Conservation (phyloP, 2,888 invertebrate species). For the Caenorhabditis zanzibari region DNA sequence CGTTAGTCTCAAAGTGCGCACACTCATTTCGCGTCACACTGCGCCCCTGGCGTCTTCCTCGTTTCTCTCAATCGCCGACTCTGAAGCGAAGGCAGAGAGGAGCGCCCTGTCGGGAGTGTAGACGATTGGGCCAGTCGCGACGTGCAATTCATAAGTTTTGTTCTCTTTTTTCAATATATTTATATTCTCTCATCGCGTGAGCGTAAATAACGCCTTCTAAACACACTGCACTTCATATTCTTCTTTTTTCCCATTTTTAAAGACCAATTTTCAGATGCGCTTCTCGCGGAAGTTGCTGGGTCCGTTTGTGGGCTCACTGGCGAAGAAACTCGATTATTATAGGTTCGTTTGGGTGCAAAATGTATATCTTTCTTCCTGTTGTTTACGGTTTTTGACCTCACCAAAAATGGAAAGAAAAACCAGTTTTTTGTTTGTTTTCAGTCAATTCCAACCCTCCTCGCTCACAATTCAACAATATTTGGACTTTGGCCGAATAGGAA, state of each 20-base stretch:
- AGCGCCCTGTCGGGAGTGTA: constrained; percentile 23
- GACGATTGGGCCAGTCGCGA: constrained; percentile 8
- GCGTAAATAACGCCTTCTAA: constrained; percentile 40
- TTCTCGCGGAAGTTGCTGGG: constrained; percentile 77
- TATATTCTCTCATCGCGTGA: constrained; percentile 4
- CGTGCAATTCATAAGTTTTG: constrained; percentile 46
- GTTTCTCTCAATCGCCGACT: constrained; percentile 12
- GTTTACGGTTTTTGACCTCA: no score
- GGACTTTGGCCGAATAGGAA: constrained; percentile 90
- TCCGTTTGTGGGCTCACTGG: constrained; percentile 78
- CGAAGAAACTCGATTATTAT: constrained; percentile 82
- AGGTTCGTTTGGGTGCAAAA: constrained; percentile 57
- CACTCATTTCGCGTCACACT: constrained; percentile 17
- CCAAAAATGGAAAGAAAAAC: no score
- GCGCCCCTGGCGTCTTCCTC: constrained; percentile 31
- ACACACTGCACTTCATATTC: constrained; percentile 30
- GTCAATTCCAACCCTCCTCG: constrained; percentile 83
- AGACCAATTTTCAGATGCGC: constrained; percentile 70
- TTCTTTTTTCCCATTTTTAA: constrained; percentile 5
- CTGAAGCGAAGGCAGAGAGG: constrained; percentile 3
- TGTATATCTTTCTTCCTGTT: neutral
- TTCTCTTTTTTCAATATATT: constrained; percentile 26
- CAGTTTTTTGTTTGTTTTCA: constrained; percentile 38
- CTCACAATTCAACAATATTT: constrained; percentile 86
- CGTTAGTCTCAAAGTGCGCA: constrained; percentile 22